A percentile compares a stretch with the other conserved stretches of the same genome.
phyloP scores from a whole-genome alignment of 1,140 invertebrate genomes.

The Brachionus rubens region DNA sequence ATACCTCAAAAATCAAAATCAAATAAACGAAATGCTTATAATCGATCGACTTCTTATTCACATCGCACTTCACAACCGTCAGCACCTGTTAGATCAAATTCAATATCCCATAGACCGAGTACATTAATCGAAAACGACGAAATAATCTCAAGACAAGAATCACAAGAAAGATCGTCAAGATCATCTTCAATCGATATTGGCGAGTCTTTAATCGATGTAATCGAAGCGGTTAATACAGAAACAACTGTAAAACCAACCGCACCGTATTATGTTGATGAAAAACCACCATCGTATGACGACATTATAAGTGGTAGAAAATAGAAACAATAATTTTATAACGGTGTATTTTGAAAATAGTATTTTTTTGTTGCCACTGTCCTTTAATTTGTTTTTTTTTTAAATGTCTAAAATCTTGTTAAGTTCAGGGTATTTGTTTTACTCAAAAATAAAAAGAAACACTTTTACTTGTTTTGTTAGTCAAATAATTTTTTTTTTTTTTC shows the following conservation, averaged over 20 bases:
- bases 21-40: background rate
- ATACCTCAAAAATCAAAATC: background rate
- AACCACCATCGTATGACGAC: slow-evolving; percentile 37
- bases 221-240: background rate
- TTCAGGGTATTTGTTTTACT: too few species aligned
- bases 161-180: background rate
- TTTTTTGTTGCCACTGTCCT: too few species aligned
- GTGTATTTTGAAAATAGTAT: too few species aligned
- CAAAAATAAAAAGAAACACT: too few species aligned
- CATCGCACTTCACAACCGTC: background rate
- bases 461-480: too few species aligned
- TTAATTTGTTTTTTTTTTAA: too few species aligned
- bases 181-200: background rate
- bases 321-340: background rate
- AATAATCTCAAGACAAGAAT: background rate
- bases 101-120: background rate
- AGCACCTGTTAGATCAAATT: background rate
- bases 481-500: too few species aligned
- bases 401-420: too few species aligned
- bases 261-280: slow-evolving; percentile 19
- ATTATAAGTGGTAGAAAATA: slow-evolving; percentile 13
- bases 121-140: background rate
- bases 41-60: background rate
- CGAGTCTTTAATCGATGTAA: background rate
- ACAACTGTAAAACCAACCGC: background rate